phyloP scores from a whole-genome alignment of 2,113 vertebrate genomes.

The Hydropotes inermis region DNA sequence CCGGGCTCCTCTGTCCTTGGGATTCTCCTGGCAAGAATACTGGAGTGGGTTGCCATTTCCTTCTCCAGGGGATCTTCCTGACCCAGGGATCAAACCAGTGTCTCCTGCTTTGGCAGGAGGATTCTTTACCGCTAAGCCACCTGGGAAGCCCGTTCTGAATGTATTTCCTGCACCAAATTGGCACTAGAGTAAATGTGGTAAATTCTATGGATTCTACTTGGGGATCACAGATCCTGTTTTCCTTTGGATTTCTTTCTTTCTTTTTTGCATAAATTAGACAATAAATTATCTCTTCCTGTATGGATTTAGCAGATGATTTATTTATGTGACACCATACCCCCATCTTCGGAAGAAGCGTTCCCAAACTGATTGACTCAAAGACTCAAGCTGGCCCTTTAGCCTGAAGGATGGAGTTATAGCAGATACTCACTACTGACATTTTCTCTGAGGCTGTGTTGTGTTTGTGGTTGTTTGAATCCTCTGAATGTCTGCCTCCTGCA shows the following conservation, averaged over 20 bases:
- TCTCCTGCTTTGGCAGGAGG: background rate
- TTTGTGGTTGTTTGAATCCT: background rate
- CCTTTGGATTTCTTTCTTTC: background rate
- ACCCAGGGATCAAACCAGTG: background rate
- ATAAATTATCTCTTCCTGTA: background rate
- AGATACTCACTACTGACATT: background rate
- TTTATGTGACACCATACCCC: background rate
- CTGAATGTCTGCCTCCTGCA: background rate
- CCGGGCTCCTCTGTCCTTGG: background rate
- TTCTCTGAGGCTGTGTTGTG: background rate
- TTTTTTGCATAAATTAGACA: background rate
- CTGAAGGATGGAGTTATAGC: background rate
- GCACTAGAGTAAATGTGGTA: background rate
- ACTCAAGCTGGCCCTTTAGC: background rate
- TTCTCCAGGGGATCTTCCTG: background rate
- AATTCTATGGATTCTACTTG: background rate
- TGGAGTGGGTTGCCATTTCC: background rate
- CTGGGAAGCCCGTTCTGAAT: background rate
- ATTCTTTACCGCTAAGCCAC: background rate
- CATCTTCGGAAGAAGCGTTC: background rate
- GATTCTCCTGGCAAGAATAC: background rate
- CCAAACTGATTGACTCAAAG: background rate
- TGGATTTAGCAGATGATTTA: background rate
- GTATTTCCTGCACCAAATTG: background rate
- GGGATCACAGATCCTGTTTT: background rate